Evolutionary conservation across 2,888 invertebrate genomes (phyloP).

Genomic region (Anthophora plumipes): DNA sequence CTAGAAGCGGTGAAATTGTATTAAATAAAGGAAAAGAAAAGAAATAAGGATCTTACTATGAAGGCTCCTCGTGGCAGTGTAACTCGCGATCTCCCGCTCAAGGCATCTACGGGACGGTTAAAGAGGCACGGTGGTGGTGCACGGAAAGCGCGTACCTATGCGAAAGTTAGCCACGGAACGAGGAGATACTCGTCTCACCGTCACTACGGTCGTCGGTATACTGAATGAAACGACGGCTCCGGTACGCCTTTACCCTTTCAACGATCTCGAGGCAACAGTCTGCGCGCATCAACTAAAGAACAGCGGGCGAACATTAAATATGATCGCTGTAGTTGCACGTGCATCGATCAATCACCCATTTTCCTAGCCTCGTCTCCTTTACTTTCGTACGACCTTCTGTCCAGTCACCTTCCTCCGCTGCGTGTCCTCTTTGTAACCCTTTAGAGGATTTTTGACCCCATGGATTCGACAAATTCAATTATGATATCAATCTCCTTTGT

Average conservation of each 20-base stretch:
- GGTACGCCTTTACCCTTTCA: constrained; percentile 58
- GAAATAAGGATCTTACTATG: constrained; percentile 22
- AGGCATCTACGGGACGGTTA: neutral
- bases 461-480: too few relatives aligned
- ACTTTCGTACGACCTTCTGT: neutral
- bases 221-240: constrained; percentile 64
- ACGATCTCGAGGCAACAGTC: constrained; percentile 16
- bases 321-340: constrained; percentile 26
- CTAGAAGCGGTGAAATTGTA: neutral
- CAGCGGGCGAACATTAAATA: neutral
- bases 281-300: constrained; percentile 32
- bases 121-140: neutral
- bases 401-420: neutral
- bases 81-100: constrained; percentile 18
- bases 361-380: neutral
- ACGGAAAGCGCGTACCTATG: constrained; percentile 39
- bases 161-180: constrained; percentile 43
- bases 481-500: too few relatives aligned
- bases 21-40: neutral
- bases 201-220: constrained; percentile 61
- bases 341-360: constrained; percentile 25
- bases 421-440: too few relatives aligned
- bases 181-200: constrained; percentile 43
- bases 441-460: too few relatives aligned
- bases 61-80: neutral